Evolutionary conservation across 2,888 invertebrate genomes (phyloP).

Genomic region (Mimumesa dahlbomi): DNA sequence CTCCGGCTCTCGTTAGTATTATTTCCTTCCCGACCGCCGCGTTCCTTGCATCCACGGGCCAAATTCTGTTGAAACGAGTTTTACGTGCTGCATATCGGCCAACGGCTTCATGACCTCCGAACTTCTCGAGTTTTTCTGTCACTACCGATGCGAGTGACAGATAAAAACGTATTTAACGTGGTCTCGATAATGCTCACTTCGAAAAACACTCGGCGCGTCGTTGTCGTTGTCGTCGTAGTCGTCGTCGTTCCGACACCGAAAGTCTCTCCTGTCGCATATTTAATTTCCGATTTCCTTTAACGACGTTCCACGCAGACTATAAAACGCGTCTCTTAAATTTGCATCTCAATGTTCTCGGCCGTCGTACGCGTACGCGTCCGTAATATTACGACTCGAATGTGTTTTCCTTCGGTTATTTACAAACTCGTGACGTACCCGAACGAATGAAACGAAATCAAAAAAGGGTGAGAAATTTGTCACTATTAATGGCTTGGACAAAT

Average conservation of each 20-base stretch:
- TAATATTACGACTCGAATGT: no score
- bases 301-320: background rate
- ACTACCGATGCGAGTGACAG: constrained; percentile 42
- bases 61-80: constrained; percentile 37
- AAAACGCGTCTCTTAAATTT: background rate
- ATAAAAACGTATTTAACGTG: constrained; percentile 49
- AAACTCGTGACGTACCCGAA: no score
- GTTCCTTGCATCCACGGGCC: constrained; percentile 31
- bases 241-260: constrained; percentile 2
- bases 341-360: constrained; percentile 8
- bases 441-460: no score
- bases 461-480: no score
- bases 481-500: no score
- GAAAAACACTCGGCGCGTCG: constrained; percentile 45
- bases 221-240: no score
- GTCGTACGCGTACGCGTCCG: constrained; percentile 5
- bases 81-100: constrained; percentile 55
- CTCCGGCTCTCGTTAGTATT: constrained; percentile 15
- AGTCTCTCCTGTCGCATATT: constrained; percentile 25
- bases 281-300: background rate
- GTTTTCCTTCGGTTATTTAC: no score
- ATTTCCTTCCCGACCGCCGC: constrained; percentile 22
- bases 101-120: constrained; percentile 53
- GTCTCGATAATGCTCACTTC: constrained; percentile 40
- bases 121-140: constrained; percentile 36